phyloP scores from a whole-genome alignment of 1,140 invertebrate genomes.

The Meteorus sp. region DNA sequence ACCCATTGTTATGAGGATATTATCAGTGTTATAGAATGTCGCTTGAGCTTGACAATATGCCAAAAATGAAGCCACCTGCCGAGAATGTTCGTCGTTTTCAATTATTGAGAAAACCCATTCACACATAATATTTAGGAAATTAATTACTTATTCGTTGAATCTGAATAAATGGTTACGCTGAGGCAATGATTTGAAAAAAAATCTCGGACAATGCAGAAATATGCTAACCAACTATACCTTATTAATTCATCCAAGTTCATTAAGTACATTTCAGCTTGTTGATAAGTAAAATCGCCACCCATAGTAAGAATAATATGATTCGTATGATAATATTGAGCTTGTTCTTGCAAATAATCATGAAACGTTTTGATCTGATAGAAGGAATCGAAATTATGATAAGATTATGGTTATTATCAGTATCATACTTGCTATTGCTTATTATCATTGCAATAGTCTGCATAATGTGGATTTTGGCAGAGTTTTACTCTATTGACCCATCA shows the following conservation, averaged over 20 bases:
- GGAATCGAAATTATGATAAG: too few relatives aligned
- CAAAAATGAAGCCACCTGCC: slow-evolving; percentile 64
- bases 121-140: slow-evolving; percentile 58
- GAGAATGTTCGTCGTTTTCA: too few relatives aligned
- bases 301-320: slow-evolving; percentile 87
- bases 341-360: slow-evolving; percentile 41
- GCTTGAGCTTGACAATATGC: slow-evolving; percentile 60
- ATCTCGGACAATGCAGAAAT: not conserved
- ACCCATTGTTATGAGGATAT: slow-evolving; percentile 91
- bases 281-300: slow-evolving; percentile 92
- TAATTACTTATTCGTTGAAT: slow-evolving; percentile 49
- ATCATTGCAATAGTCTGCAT: too few relatives aligned
- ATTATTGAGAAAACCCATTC: not conserved
- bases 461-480: too few relatives aligned
- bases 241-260: slow-evolving; percentile 90
- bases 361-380: slow-evolving; percentile 35
- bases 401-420: too few relatives aligned
- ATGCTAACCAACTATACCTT: slow-evolving; percentile 59
- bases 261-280: slow-evolving; percentile 81
- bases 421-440: too few relatives aligned
- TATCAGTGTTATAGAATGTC: slow-evolving; percentile 64
- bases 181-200: not conserved
- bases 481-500: too few relatives aligned
- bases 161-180: slow-evolving; percentile 20
- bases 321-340: slow-evolving; percentile 63